phyloP scores from a whole-genome alignment of 2,888 invertebrate species.

The Leucozona laternaria region DNA sequence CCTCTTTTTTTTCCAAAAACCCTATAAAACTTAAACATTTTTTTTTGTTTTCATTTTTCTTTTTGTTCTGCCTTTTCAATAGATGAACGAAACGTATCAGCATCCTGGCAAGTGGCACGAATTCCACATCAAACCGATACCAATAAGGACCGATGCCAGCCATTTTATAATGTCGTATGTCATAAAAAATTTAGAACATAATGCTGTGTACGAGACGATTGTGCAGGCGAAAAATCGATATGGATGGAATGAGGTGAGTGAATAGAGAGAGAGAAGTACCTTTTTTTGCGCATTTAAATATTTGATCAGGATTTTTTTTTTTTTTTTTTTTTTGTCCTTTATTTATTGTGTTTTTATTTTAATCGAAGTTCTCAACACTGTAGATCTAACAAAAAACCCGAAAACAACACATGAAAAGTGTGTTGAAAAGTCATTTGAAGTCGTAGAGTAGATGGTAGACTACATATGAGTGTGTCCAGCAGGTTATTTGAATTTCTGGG shows the following conservation, averaged over 20 bases:
- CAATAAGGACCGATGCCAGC: slow-evolving; percentile 81
- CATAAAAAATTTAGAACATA: slow-evolving; percentile 87
- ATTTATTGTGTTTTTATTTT: slow-evolving; percentile 32
- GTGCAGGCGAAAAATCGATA: slow-evolving; percentile 90
- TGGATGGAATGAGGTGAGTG: slow-evolving; percentile 88
- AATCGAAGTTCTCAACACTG: slow-evolving; percentile 30
- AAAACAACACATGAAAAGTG: slow-evolving; percentile 31
- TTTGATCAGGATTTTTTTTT: slow-evolving; percentile 29
- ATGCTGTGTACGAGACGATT: slow-evolving; percentile 89
- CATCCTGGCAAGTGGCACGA: slow-evolving; percentile 90
- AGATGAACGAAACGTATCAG: slow-evolving; percentile 90
- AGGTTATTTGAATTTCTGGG: slow-evolving; percentile 9
- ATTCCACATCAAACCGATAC: slow-evolving; percentile 82
- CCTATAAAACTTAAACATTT: slow-evolving; percentile 2
- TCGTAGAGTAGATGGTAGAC: background rate
- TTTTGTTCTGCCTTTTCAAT: background rate
- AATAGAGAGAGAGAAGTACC: background rate
- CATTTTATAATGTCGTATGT: slow-evolving; percentile 87
- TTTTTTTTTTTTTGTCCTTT: slow-evolving; percentile 17
- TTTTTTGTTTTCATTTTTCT: slow-evolving; percentile 16
- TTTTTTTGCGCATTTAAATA: slow-evolving; percentile 49
- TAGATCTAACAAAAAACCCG: background rate
- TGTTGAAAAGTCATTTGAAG: slow-evolving; percentile 42
- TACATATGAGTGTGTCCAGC: slow-evolving; percentile 41
- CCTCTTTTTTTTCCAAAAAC: slow-evolving; percentile 29